These are phyloP conservation scores for Pyrgus malvae DNA, from an alignment of 2,888 invertebrate species.

Conservation along the genomic window DNA sequence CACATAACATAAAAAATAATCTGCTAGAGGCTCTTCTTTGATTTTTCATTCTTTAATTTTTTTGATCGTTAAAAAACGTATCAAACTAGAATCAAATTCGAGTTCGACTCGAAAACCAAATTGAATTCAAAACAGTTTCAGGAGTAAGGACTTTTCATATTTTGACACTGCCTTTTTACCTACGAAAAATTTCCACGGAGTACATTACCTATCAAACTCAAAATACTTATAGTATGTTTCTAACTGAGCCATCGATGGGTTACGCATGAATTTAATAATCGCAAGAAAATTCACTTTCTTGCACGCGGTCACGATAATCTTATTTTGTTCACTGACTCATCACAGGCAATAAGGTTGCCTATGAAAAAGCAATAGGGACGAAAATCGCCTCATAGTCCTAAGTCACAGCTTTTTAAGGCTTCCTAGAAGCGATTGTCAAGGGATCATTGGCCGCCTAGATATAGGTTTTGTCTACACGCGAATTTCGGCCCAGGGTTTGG, in stretches of 20 bases:
- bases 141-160: conserved; percentile 49
- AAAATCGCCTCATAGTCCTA: conserved; percentile 40
- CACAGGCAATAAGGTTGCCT: conserved; percentile 44
- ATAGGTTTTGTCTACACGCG: conserved; percentile 47
- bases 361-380: conserved; percentile 42
- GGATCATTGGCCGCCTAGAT: conserved; percentile 60
- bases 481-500: conserved; percentile 13
- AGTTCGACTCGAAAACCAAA: too few species aligned
- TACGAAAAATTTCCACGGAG: not conserved
- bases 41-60: too few species aligned
- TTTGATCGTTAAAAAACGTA: too few species aligned
- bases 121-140: too few species aligned
- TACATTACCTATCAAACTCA: not conserved
- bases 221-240: not conserved
- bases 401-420: conserved; percentile 49
- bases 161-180: conserved; percentile 11
- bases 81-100: too few species aligned
- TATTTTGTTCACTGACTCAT: conserved; percentile 36
- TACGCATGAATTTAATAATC: conserved; percentile 18
- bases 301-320: conserved; percentile 49
- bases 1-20: too few species aligned
- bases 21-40: too few species aligned
- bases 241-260: conserved; percentile 37
- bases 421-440: conserved; percentile 55
- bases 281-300: conserved; percentile 35